phyloP scores from a whole-genome alignment of 2,113 vertebrate species.

The Ammodytes dubius region DNA sequence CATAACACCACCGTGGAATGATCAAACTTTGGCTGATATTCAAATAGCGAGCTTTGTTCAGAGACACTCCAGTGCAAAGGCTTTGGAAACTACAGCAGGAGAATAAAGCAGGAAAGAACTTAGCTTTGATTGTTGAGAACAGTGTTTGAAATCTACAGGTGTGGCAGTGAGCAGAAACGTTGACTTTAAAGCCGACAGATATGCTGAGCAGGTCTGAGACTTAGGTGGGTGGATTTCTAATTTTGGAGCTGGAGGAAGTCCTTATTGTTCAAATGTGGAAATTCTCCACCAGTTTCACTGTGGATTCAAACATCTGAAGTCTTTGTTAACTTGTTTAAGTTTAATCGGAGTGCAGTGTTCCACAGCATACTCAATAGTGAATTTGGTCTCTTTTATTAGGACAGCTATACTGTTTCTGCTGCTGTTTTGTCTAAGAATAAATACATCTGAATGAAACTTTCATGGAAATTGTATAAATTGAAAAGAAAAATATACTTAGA shows the following conservation, averaged over 20 bases:
- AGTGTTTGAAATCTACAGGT: constrained; percentile 31
- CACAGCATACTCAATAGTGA: neutral
- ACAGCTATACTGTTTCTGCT: neutral
- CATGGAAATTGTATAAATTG: no score
- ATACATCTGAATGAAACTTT: no score
- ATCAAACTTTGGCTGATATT: constrained; percentile 44
- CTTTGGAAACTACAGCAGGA: constrained; percentile 43
- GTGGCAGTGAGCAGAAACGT: neutral
- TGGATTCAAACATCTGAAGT: neutral
- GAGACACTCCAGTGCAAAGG: constrained; percentile 11
- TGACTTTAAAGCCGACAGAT: constrained; percentile 27
- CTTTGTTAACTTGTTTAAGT: neutral
- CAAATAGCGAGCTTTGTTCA: constrained; percentile 42
- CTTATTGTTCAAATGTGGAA: neutral
- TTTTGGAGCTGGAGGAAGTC: constrained; percentile 25
- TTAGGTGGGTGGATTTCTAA: constrained; percentile 30
- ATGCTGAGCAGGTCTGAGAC: neutral
- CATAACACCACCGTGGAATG: constrained; percentile 22
- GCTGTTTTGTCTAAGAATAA: neutral
- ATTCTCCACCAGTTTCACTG: neutral
- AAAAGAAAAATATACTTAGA: no score
- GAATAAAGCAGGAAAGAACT: constrained; percentile 19
- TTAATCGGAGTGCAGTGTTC: constrained; percentile 9
- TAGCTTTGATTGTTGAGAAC: constrained; percentile 16
- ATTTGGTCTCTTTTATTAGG: neutral